phyloP scores from a whole-genome alignment of 2,888 invertebrate genomes.

The Molorchus minor region DNA sequence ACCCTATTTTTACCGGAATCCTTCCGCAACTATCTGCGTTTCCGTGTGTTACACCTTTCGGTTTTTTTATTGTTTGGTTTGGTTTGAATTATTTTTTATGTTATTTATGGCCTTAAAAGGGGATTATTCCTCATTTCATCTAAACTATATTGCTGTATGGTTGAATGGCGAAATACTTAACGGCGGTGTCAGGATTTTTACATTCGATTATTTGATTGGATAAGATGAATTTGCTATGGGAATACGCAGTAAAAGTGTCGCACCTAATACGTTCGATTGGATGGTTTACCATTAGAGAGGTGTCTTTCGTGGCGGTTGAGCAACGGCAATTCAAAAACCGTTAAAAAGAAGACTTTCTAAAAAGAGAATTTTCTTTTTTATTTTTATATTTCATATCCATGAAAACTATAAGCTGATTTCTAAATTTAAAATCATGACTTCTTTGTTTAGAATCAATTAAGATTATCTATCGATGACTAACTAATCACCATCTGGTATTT shows the following conservation, averaged over 20 bases:
- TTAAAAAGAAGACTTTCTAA: too few species aligned
- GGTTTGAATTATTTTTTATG: slow-evolving; percentile 17
- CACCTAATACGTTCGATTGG: too few species aligned
- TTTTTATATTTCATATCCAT: too few species aligned
- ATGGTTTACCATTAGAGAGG: too few species aligned
- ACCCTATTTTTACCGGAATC: slow-evolving; percentile 59
- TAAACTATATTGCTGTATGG: slow-evolving; percentile 13
- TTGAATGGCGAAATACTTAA: slow-evolving; percentile 8
- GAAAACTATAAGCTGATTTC: too few species aligned
- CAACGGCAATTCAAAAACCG: too few species aligned
- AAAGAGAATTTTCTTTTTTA: too few species aligned
- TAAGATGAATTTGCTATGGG: slow-evolving; percentile 17
- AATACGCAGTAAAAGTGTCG: not conserved
- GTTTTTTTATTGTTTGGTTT: slow-evolving; percentile 27
- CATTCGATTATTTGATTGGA: slow-evolving; percentile 11
- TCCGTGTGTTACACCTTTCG: slow-evolving; percentile 57
- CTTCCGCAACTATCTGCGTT: slow-evolving; percentile 59
- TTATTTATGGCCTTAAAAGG: slow-evolving; percentile 35
- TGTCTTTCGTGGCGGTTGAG: too few species aligned
- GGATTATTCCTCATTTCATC: slow-evolving; percentile 21
- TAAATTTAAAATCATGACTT: too few species aligned
- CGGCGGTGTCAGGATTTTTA: slow-evolving; percentile 3
- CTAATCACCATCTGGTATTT: too few species aligned
- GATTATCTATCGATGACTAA: too few species aligned
- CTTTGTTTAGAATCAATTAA: too few species aligned